Conservation (phyloP, 1,140 invertebrate genomes). For the Epicauta chinensis region DNA sequence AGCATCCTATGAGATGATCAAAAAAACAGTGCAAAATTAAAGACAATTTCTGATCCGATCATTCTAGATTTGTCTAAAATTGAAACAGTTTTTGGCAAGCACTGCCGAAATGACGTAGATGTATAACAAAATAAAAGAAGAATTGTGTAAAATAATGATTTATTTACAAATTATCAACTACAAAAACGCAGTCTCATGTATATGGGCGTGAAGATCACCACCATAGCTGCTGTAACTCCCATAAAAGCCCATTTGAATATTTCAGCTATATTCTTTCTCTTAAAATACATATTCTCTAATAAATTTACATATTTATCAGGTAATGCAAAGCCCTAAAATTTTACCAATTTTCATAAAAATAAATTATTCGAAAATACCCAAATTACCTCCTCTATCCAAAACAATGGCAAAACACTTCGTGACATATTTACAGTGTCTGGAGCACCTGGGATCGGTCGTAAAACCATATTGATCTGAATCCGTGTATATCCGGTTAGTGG, state of each 20-base stretch:
- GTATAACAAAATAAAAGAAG: no score
- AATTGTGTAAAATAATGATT: no score
- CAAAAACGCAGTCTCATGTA: no score
- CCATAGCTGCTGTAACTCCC: no score
- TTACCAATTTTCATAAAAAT: not conserved
- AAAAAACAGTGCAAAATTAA: no score
- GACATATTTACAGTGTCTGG: slow-evolving; percentile 5
- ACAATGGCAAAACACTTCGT: slow-evolving; percentile 15
- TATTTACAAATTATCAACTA: no score
- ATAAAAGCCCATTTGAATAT: slow-evolving; percentile 2
- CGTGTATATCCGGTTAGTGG: slow-evolving; percentile 13
- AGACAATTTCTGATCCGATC: no score
- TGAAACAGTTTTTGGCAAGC: no score
- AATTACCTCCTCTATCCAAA: slow-evolving; percentile 24
- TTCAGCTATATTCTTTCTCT: not conserved
- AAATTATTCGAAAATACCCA: not conserved
- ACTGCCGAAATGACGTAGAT: no score
- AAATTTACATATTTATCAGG: slow-evolving; percentile 4
- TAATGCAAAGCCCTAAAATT: slow-evolving; percentile 5
- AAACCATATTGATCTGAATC: slow-evolving; percentile 20
- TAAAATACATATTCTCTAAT: slow-evolving; percentile 6
- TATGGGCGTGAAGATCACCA: no score
- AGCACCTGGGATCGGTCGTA: slow-evolving; percentile 10
- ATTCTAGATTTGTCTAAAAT: no score
- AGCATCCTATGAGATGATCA: no score